Evolutionary conservation across 2,113 vertebrate genomes (phyloP), one percentile per base, ranked within the genome.

Genomic region (rabbit (Oryctolagus cuniculus)): DNA sequence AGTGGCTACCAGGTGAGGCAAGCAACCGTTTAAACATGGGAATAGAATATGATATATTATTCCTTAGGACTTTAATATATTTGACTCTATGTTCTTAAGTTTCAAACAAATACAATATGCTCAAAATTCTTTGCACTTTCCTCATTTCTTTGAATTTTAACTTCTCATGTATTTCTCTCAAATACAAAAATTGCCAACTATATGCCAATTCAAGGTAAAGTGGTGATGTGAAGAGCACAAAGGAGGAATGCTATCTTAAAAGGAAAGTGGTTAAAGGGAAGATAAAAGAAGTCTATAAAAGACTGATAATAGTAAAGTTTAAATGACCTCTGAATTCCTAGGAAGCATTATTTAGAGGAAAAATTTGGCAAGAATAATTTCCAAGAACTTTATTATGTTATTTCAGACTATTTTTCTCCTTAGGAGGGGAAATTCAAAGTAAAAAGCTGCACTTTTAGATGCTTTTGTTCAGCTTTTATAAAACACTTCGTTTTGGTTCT

Each of bases 321-420:
- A 78, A 72, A 74, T 13, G 31, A 96, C 2, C 27, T 87, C 66
- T 79, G 29, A 89, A 89, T 89, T 91, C 58, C 12, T 2, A 79
- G 22, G 51, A 82, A 95, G 0, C 3, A 83, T 80, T 69, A 55
- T 53, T 86, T 36, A 66, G 21, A 72, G 25, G 3, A 27, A 83
- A 90, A 90, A 70, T 22, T 91, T 66, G 27, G 10, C 63, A 55
- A 72, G 29, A 90, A 95, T 64, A 86, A 84, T 90, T 95, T 95
- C 4, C 49, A 86, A 88, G 10, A 78, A 77, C 0, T 87, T 69
- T 88, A 82, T 95, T 88, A 53, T 34, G 19, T 53, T 94, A 63
- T 92, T 90, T 91, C 70, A 93, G 34, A 74, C 16, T 70, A 55
- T 44, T 72, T 88, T 94, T 19, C 38, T 88, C 55, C 21, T 12